A percentile compares a stretch with the other conserved stretches of the same genome.
phyloP scores from a whole-genome alignment of 1,140 invertebrate species.

The Ridgeia piscesae region DNA sequence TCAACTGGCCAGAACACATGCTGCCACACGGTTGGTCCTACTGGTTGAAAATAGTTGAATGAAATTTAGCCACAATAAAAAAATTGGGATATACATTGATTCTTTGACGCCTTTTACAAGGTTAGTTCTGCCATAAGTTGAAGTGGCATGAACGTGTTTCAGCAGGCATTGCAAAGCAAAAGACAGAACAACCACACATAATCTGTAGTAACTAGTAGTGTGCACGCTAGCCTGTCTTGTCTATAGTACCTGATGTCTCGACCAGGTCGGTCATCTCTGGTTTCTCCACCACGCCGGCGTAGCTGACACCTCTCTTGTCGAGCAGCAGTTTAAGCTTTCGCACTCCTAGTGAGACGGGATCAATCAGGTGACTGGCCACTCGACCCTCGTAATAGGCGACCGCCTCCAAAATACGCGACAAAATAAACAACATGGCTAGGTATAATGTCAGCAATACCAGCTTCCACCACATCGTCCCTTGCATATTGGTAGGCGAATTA shows the following conservation, averaged over 20 bases:
- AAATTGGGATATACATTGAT: too few species aligned
- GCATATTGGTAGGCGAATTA: background rate
- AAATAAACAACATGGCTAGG: conserved; percentile 52
- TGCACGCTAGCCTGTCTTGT: background rate
- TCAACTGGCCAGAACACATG: too few species aligned
- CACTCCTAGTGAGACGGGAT: conserved; percentile 61
- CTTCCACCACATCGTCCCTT: conserved; percentile 53
- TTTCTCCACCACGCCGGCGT: conserved; percentile 61
- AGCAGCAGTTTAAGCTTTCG: conserved; percentile 60
- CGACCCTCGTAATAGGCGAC: conserved; percentile 54
- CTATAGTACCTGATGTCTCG: conserved; percentile 58
- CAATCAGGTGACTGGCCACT: conserved; percentile 51
- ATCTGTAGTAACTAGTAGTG: too few species aligned
- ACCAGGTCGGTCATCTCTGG: conserved; percentile 60
- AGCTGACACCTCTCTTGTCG: conserved; percentile 61
- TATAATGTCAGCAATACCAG: conserved; percentile 54
- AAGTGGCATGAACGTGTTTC: too few species aligned
- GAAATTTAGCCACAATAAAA: too few species aligned
- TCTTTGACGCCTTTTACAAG: too few species aligned
- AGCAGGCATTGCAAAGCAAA: too few species aligned
- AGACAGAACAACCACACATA: too few species aligned
- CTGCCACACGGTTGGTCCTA: too few species aligned
- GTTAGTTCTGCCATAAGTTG: too few species aligned
- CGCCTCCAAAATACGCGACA: conserved; percentile 56
- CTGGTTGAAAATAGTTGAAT: too few species aligned